A percentile compares a stretch with the other conserved stretches of the same genome.
These are phyloP conservation scores for Aspidapion aeneum DNA, from an alignment of 2,888 invertebrate genomes.

Conservation along the genomic window DNA sequence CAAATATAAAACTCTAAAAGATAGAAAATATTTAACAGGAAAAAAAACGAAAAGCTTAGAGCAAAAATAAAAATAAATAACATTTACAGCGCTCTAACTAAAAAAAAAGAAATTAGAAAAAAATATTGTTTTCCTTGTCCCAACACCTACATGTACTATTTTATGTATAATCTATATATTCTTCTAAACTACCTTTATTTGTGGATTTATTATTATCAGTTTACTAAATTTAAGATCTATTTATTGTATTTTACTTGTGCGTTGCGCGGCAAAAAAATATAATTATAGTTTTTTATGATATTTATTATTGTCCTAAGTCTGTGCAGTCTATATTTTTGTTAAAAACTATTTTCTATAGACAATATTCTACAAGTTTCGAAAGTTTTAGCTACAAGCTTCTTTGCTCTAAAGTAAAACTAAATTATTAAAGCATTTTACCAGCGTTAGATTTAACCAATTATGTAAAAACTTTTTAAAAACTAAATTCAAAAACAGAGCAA, in stretches of 20 bases:
- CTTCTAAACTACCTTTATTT: conserved; percentile 27
- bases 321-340: conserved; percentile 40
- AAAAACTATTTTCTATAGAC: neutral
- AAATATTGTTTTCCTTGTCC: conserved; percentile 39
- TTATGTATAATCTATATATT: conserved; percentile 11
- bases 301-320: conserved; percentile 42
- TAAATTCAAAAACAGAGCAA: neutral
- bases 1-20: conserved; percentile 25
- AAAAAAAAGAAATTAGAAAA: conserved; percentile 29
- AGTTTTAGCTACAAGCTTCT: neutral
- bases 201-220: conserved; percentile 17
- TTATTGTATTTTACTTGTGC: conserved; percentile 8
- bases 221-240: no score
- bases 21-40: conserved; percentile 34
- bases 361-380: neutral
- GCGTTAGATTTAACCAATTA: neutral
- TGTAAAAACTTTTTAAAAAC: neutral
- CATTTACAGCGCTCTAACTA: conserved; percentile 30
- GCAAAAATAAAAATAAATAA: conserved; percentile 38
- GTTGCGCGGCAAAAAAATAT: conserved; percentile 12
- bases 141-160: conserved; percentile 41
- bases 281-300: conserved; percentile 29
- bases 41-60: conserved; percentile 31
- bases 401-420: neutral
- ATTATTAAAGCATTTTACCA: neutral